Evolutionary conservation across 2,797 vertebrate genomes (phyloP), one percentile per base, ranked within the genome.

Genomic region (Lepidocolaptes lacrymiger): DNA sequence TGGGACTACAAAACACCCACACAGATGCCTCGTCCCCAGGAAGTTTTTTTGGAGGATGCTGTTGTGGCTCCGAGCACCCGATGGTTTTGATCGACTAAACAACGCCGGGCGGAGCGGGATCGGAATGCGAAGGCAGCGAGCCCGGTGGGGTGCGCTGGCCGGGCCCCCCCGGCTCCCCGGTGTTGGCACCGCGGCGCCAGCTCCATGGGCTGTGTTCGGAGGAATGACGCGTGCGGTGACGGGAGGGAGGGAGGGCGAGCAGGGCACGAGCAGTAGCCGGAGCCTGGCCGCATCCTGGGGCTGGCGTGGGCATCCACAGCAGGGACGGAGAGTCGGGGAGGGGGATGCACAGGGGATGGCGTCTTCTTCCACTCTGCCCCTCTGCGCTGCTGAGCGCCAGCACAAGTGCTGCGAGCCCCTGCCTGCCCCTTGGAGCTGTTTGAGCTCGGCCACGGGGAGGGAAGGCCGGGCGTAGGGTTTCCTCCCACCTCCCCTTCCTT

Each of bases 81-180:
- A 8, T 39, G 78, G 12, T 64, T 72, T 37, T 11, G 61, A 43
- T 43, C 23, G 62, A 22, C 23, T 10, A 3, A 20, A 83, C 7
- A 9, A 73, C n/a, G 12, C 5, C 1, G 1, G 28, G 58, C 5
- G 7, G 43, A 19, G n/a, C 2, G 13, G 36, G 66, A 91, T 52
- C 3, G 0, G 62, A 32, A n/a, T 1, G 2, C 0, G 52, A 24
- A 14, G 74, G 48, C 27, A 7, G 34, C 1, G 5, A 66, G 61
- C 56, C 21, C 51, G 2, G 0, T 3, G 86, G 83, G 88, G 24
- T 22, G 48, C 4, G 0, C 56, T 2, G 27, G 39, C 51, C 2
- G 3, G 72, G 55, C 73, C 55, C 73, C 90, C 13, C 58, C 0
- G 4, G 49, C 49, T 63, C 28, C 0, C 32, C 3, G 5, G 41